Conservation (phyloP, 2,113 vertebrate genomes). For the Xyliphius kryptos region DNA sequence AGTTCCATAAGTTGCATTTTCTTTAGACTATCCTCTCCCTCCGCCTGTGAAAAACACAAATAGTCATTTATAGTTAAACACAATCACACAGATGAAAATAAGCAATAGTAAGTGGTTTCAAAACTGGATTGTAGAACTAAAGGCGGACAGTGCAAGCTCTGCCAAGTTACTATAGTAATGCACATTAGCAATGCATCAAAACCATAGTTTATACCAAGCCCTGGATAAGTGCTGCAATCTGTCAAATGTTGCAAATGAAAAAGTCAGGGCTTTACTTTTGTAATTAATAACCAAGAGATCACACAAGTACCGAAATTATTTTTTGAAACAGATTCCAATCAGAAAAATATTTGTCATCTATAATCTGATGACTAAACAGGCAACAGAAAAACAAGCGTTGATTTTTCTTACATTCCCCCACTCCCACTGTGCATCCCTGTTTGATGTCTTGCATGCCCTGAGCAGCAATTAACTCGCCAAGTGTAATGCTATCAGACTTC, state of each 20-base stretch:
- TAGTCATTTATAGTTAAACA: conserved; percentile 6
- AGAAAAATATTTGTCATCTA: background rate
- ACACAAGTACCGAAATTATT: background rate
- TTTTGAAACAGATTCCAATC: conserved; percentile 3
- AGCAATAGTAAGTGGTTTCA: too few species aligned
- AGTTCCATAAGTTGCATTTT: conserved; percentile 97
- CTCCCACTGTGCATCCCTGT: conserved; percentile 20
- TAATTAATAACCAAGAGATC: background rate
- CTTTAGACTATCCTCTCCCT: conserved; percentile 93
- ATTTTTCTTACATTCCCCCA: conserved; percentile 2
- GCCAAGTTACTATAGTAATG: too few species aligned
- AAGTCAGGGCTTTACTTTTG: too few species aligned
- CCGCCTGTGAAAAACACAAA: conserved; percentile 62
- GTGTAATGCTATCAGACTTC: conserved; percentile 20
- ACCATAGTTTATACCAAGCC: too few species aligned
- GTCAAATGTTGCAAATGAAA: too few species aligned
- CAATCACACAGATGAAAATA: too few species aligned
- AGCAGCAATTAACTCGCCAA: conserved; percentile 35
- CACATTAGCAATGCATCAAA: too few species aligned
- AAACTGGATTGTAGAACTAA: too few species aligned
- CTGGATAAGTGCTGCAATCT: too few species aligned
- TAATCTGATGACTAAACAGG: conserved; percentile 5
- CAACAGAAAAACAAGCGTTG: background rate
- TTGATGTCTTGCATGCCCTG: conserved; percentile 20
- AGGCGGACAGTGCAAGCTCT: too few species aligned